These are phyloP conservation scores for Aphidius gifuensis DNA, from an alignment of 1,140 invertebrate species.

Conservation along the genomic window DNA sequence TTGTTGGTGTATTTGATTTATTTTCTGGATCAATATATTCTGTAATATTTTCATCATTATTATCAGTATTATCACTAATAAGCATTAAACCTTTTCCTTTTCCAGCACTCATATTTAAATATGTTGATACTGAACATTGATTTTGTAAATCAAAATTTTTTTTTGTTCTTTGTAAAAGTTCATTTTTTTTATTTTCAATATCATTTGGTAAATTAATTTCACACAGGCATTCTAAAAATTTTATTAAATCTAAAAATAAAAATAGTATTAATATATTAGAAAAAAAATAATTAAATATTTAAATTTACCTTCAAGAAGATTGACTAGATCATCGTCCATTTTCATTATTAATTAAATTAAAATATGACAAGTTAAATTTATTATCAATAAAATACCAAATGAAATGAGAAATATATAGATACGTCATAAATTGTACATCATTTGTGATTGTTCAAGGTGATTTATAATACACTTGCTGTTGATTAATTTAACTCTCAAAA, in stretches of 20 bases:
- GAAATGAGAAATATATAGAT: no score
- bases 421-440: no score
- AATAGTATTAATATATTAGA: not conserved
- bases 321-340: slow-evolving; percentile 17
- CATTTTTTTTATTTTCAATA: slow-evolving; percentile 32
- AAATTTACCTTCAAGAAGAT: slow-evolving; percentile 28
- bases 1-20: not conserved
- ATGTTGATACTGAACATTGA: slow-evolving; percentile 33
- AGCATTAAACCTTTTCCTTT: slow-evolving; percentile 27
- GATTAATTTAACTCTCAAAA: no score
- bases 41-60: slow-evolving; percentile 22
- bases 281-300: slow-evolving; percentile 5
- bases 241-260: slow-evolving; percentile 36
- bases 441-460: no score
- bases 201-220: slow-evolving; percentile 37
- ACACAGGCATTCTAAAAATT: slow-evolving; percentile 42
- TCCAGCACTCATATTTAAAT: slow-evolving; percentile 45
- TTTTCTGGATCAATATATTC: slow-evolving; percentile 38
- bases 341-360: slow-evolving; percentile 19
- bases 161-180: slow-evolving; percentile 37
- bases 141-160: slow-evolving; percentile 27
- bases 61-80: not conserved
- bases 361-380: not conserved
- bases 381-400: no score
- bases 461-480: no score